Conservation (phyloP, 2,113 vertebrate genomes). For the Phainopepla nitens region DNA sequence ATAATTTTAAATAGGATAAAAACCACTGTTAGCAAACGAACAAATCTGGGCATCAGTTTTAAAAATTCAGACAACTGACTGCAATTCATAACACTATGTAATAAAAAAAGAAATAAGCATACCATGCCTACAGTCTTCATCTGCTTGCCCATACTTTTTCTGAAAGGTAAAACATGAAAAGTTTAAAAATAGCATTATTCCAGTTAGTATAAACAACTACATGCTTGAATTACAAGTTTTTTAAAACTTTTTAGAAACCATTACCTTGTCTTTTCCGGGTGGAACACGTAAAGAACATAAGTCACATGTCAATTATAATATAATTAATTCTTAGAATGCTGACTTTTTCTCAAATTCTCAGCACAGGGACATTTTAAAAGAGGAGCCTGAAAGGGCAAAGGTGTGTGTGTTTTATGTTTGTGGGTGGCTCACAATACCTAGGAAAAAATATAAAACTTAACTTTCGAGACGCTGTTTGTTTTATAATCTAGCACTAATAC, state of each 20-base stretch:
- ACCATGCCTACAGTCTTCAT: constrained; percentile 98
- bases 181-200: constrained; percentile 55
- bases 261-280: neutral
- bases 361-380: neutral
- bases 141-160: constrained; percentile 99
- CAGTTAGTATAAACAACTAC: constrained; percentile 32
- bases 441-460: neutral
- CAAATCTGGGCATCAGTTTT: neutral
- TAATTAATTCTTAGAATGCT: neutral
- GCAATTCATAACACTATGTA: constrained; percentile 17
- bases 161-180: constrained; percentile 72
- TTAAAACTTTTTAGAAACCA: neutral
- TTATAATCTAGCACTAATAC: neutral
- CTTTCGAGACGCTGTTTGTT: neutral
- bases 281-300: constrained; percentile 7
- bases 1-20: neutral
- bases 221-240: neutral
- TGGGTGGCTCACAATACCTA: neutral
- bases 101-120: constrained; percentile 69
- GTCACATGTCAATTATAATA: neutral
- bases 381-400: neutral
- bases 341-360: neutral
- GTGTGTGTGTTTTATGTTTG: neutral
- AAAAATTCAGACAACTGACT: constrained; percentile 31
- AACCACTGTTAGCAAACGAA: neutral